Percentiles rank a stretch among this genome's conserved stretches.
phyloP scores from a whole-genome alignment of 2,888 invertebrate species.

The Periphyllus acericola region DNA sequence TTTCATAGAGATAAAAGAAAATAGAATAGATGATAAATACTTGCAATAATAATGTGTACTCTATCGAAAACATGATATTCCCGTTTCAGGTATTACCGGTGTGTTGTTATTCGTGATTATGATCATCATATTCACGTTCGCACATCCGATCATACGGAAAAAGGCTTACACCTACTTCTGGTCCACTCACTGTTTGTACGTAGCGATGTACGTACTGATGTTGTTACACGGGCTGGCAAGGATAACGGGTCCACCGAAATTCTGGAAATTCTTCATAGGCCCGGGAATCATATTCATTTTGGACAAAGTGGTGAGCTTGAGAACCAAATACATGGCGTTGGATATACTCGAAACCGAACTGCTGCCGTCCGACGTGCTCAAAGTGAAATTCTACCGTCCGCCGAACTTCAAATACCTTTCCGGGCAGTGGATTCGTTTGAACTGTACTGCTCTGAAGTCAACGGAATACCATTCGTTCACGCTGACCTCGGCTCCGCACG shows the following conservation, averaged over 20 bases:
- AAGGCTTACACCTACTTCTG: constrained; percentile 96
- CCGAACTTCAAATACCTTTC: constrained; percentile 93
- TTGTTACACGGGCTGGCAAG: constrained; percentile 91
- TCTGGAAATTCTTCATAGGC: constrained; percentile 93
- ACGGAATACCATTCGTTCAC: constrained; percentile 96
- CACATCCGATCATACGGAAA: constrained; percentile 90
- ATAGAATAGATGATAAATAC: no score
- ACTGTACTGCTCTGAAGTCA: constrained; percentile 88
- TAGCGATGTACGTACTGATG: constrained; percentile 84
- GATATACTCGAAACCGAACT: constrained; percentile 94
- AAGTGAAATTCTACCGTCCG: constrained; percentile 93
- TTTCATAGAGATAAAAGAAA: no score
- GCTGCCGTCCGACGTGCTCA: constrained; percentile 92
- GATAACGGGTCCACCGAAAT: constrained; percentile 88
- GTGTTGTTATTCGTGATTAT: constrained; percentile 88
- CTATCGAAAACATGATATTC: neutral
- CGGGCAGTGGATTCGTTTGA: constrained; percentile 93
- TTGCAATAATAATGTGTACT: no score
- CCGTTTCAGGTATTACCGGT: constrained; percentile 80
- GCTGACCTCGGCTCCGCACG: constrained; percentile 94
- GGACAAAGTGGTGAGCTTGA: constrained; percentile 90
- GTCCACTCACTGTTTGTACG: constrained; percentile 90
- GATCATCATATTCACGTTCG: constrained; percentile 96
- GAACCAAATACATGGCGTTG: constrained; percentile 90
- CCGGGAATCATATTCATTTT: constrained; percentile 89